Evolutionary conservation across 1,140 invertebrate genomes (phyloP).

Genomic region (Drosophila kikkawai): DNA sequence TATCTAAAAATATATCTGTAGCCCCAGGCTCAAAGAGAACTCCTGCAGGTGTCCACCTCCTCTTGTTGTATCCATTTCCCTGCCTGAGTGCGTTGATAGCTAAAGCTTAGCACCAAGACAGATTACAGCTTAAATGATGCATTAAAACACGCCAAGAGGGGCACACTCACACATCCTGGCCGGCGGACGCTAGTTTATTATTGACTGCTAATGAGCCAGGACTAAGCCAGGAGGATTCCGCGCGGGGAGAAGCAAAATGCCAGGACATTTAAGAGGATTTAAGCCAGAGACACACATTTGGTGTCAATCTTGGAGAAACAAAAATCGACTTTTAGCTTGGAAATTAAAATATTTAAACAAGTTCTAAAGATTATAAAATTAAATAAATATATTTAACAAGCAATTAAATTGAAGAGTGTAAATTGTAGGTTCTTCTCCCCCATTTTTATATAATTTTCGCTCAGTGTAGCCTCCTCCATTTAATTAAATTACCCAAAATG

Average conservation of each 20-base stretch:
- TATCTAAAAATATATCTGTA: neutral
- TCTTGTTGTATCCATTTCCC: constrained; percentile 16
- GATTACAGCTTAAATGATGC: constrained; percentile 69
- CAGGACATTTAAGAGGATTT: constrained; percentile 60
- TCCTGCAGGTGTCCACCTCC: constrained; percentile 24
- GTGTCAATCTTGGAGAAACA: constrained; percentile 23
- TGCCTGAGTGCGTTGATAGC: constrained; percentile 51
- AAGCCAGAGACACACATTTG: constrained; percentile 16
- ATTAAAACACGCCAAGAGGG: constrained; percentile 53
- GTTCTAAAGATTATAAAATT: neutral
- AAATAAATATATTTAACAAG: no score
- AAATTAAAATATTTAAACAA: neutral
- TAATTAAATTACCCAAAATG: constrained; percentile 60
- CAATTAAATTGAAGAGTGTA: neutral
- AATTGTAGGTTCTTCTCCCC: neutral
- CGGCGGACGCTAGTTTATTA: constrained; percentile 39
- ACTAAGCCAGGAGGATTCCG: constrained; percentile 46
- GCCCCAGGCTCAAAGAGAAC: neutral
- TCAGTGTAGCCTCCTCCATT: constrained; percentile 27
- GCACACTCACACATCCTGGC: constrained; percentile 22
- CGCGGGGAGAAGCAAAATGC: constrained; percentile 40
- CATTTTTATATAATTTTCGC: no score
- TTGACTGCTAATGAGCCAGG: constrained; percentile 61
- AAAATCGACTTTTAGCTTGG: no score
- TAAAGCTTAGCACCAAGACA: constrained; percentile 57